Base-by-base conservation (phyloP, 2,113 vertebrate species). In the Alces alces region DNA sequence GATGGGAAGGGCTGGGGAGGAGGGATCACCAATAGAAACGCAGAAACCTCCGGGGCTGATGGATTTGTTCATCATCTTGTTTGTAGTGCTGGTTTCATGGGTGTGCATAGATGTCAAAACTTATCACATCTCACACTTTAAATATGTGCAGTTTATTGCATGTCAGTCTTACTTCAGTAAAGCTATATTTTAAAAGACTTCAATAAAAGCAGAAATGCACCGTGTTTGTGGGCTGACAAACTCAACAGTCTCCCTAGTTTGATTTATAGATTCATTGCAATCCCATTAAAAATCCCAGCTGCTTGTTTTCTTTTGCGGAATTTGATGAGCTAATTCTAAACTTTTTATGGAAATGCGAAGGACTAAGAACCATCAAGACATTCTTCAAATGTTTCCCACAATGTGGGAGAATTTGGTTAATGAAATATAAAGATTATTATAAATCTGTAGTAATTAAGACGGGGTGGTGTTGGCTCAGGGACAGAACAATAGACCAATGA, bases 261-360 rank as follows among this genome's bases (percentile, higher is more conserved):
- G 90, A 93, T 96, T 96, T 96, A 93, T 64, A 96, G 84, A 84
- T 85, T 93, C 87, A 86, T 47, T 36, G 61, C 52, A 79, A 79
- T 52, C 80, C 78, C 94, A 85, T 73, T 79, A 95, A 97, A 97
- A 95, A 54, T 47, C n/a, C 25, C 92, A 76, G 89, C 21, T 78
- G 90, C 14, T 95, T 80, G 55, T 86, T 78, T 61, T 70, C 28
- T 79, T 86, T 87, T 47, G 66, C 84, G 45, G 88, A 85, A 89
- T 80, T 76, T 50, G 88, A 94, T 97, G 80, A 73, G 73, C 84
- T 94, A 93, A 85, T 80, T 89, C 91, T 97, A 90, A 97, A 90
- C 73, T 97, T 87, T 85, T 70, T 80, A 79, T 54, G 64, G 57
- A 94, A 92, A 73, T 94, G 28, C 88, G 79, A 95, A 47, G 54